Evolutionary conservation across 2,797 vertebrate genomes (phyloP), one percentile per base, ranked within the genome.

Genomic region (Coilia nasus): DNA sequence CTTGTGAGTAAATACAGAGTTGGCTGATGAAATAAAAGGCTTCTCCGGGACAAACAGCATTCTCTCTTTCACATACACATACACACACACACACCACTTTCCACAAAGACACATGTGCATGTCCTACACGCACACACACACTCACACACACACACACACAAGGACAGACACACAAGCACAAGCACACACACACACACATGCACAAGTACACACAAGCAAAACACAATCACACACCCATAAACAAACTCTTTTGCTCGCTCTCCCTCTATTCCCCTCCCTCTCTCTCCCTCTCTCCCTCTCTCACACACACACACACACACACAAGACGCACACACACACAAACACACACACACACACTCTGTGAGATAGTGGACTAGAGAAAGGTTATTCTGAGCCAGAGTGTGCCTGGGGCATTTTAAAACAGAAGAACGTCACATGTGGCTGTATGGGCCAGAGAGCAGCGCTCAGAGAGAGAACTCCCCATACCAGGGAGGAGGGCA

Each of bases 271-370:
- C 31, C 64, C 31, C 25, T 75, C 67, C 1, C 28, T 75, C 64
- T 41, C 50, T 54, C 50, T 9, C 9, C 50, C 50, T 14, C 3
- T 14, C 50, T 54, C 60, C 23, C 60, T 62, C n/a, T 62, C 64
- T 14, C 64, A 28, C 64, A 28, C 25, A 28, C 25, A 35, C 67
- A 1, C 28, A 35, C 64, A 17, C 28, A 71, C 12, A 31, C 64
- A 71, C 64, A 71, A 71, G 11, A 71, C 64, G 31, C 11, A 67
- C 6, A 67, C 21, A 62, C 60, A 62, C 60, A 62, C 60, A 23
- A 3, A 62, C 60, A 62, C 60, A 64, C 62, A 64, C 62, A 64
- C 60, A 62, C 60, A 62, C n/a, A 62, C 60, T 67, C 62, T 28
- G 11, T 11, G 6, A 12, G 23, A 28, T 12, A 14, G 23, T 25